Percentiles rank a stretch among this genome's conserved stretches.
Evolutionary conservation across 2,113 vertebrate genomes (phyloP).

Genomic region (Penelope pileata): DNA sequence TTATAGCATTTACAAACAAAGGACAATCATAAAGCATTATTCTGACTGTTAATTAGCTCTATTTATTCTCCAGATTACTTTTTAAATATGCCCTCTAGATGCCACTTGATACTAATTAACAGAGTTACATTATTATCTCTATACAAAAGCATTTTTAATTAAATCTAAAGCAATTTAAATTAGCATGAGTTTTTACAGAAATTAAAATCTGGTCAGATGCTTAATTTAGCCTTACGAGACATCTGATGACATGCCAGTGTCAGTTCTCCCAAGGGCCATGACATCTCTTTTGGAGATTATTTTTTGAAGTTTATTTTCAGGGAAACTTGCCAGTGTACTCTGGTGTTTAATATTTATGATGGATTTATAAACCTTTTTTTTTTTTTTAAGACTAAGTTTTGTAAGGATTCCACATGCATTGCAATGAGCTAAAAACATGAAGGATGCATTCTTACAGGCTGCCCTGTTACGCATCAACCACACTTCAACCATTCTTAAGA

Average conservation of each 20-base stretch:
- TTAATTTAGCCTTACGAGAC: conserved; percentile 62
- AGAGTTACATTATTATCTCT: conserved; percentile 77
- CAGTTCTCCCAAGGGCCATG: conserved; percentile 14
- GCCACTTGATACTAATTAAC: conserved; percentile 81
- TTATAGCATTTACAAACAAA: conserved; percentile 77
- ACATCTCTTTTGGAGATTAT: conserved; percentile 19
- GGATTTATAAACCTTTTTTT: background rate
- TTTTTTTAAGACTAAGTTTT: conserved; percentile 1
- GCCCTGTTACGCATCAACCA: background rate
- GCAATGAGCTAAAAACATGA: background rate
- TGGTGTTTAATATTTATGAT: conserved; percentile 41
- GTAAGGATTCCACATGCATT: background rate
- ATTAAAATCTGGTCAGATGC: conserved; percentile 71
- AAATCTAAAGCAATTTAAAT: conserved; percentile 78
- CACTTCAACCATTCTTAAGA: background rate
- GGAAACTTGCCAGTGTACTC: conserved; percentile 22
- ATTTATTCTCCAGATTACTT: conserved; percentile 80
- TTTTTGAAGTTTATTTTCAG: conserved; percentile 58
- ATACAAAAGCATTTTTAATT: conserved; percentile 82
- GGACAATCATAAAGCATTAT: conserved; percentile 74
- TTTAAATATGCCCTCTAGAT: conserved; percentile 81
- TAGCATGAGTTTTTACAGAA: conserved; percentile 74
- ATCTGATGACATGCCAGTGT: conserved; percentile 40
- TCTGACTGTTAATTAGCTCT: conserved; percentile 79
- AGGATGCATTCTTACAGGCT: background rate